Evolutionary conservation across 2,888 invertebrate genomes (phyloP).

Genomic region (Sarcophaga variegata): DNA sequence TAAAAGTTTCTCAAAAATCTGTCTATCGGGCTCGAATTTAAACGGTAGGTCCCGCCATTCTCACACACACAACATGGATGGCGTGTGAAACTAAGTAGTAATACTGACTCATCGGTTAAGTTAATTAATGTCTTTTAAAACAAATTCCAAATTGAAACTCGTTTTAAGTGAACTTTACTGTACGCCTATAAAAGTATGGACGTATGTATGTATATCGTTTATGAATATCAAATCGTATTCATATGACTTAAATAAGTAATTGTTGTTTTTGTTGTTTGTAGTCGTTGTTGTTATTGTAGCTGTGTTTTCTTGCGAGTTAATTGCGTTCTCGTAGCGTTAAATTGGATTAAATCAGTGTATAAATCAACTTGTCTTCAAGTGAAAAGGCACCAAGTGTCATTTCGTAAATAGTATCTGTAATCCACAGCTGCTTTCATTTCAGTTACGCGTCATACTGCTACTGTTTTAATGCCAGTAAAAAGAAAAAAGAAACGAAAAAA

Average conservation of each 20-base stretch:
- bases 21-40: no score
- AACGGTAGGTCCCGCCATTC: no score
- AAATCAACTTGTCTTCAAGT: slow-evolving; percentile 64
- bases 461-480: not conserved
- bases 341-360: slow-evolving; percentile 72
- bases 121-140: no score
- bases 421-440: slow-evolving; percentile 52
- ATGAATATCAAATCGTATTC: not conserved
- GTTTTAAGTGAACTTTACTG: no score
- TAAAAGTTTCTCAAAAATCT: no score
- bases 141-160: no score
- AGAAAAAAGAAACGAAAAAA: not conserved
- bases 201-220: not conserved
- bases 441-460: not conserved
- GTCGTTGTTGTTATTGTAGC: not conserved
- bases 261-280: not conserved
- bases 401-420: slow-evolving; percentile 57
- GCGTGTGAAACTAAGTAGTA: no score
- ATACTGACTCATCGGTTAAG: no score
- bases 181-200: no score
- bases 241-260: not conserved
- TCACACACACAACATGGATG: no score
- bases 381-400: slow-evolving; percentile 63
- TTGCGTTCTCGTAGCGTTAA: slow-evolving; percentile 70
- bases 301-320: slow-evolving; percentile 57